Percentiles rank a stretch among this genome's conserved stretches.
Evolutionary conservation across 2,888 invertebrate genomes (phyloP).

Genomic region (Leucophenga montana): DNA sequence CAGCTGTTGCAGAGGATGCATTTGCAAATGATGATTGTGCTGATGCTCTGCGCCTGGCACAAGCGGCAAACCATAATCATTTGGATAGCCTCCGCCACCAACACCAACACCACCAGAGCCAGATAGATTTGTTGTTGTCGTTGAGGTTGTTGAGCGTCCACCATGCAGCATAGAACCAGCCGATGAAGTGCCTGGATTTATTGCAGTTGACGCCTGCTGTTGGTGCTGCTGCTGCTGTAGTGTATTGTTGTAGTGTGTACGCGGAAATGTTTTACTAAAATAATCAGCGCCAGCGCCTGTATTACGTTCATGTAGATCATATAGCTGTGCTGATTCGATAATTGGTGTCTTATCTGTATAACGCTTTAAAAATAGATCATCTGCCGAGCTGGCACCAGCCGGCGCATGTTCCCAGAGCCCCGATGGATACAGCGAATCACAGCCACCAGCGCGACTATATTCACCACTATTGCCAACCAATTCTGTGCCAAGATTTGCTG

Average conservation of each 20-base stretch:
- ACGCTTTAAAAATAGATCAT: slow-evolving; percentile 76
- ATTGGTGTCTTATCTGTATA: slow-evolving; percentile 85
- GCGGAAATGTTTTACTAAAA: slow-evolving; percentile 78
- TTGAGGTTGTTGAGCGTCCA: slow-evolving; percentile 66
- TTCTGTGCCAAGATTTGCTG: slow-evolving; percentile 75
- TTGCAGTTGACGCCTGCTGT: slow-evolving; percentile 28
- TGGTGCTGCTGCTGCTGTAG: slow-evolving; percentile 50
- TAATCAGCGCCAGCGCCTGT: slow-evolving; percentile 72
- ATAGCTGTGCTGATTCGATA: slow-evolving; percentile 75
- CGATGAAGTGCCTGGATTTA: slow-evolving; percentile 48
- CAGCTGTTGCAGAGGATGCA: slow-evolving; percentile 74
- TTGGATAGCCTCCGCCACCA: slow-evolving; percentile 78
- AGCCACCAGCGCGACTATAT: slow-evolving; percentile 82
- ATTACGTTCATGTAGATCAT: slow-evolving; percentile 70
- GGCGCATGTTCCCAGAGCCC: slow-evolving; percentile 81
- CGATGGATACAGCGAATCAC: slow-evolving; percentile 85
- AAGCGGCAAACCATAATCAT: slow-evolving; percentile 86
- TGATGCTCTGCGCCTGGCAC: slow-evolving; percentile 74
- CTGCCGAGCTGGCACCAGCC: slow-evolving; percentile 63
- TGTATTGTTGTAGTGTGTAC: slow-evolving; percentile 70
- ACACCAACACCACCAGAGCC: slow-evolving; percentile 43
- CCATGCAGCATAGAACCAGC: slow-evolving; percentile 29
- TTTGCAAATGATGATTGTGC: slow-evolving; percentile 69
- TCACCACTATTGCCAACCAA: slow-evolving; percentile 79
- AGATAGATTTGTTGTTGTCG: slow-evolving; percentile 70